Percentiles rank a stretch among this genome's conserved stretches.
These are phyloP conservation scores for Ladona fulva DNA, from an alignment of 1,140 invertebrate species.

Conservation along the genomic window DNA sequence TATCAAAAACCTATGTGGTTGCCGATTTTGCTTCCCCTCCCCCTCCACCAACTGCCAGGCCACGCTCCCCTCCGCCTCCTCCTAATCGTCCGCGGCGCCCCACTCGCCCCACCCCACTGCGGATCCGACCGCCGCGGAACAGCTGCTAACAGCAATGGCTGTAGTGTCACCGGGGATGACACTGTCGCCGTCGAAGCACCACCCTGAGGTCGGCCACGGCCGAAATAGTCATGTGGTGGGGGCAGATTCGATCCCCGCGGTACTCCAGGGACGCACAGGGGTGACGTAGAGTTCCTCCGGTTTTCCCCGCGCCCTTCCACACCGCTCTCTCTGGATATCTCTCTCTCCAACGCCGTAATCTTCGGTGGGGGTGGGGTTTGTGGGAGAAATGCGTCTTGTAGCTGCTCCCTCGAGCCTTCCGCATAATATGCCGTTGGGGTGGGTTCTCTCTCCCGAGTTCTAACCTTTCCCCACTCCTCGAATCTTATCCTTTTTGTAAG, in stretches of 20 bases:
- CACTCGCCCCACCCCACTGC: not conserved
- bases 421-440: not conserved
- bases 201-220: not conserved
- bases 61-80: not conserved
- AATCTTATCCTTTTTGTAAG: not conserved
- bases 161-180: not conserved
- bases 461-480: conserved; percentile 3
- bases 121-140: not conserved
- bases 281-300: not conserved
- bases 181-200: not conserved
- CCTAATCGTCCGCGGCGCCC: not conserved
- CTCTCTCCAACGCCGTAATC: conserved; percentile 6
- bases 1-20: conserved; percentile 2
- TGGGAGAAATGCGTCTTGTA: conserved; percentile 6
- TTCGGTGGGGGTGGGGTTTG: conserved; percentile 12
- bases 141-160: not conserved
- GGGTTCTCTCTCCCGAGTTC: not conserved
- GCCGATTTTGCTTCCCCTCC: not conserved
- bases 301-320: not conserved
- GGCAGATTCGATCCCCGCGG: not conserved
- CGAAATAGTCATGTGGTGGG: not conserved
- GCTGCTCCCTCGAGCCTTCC: not conserved
- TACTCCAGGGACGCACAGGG: not conserved
- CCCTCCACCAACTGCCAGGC: not conserved
- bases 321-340: conserved; percentile 5